Conservation (phyloP, 37 sponge, comb jelly and placozoan species). For the Amphimedon queenslandica region DNA sequence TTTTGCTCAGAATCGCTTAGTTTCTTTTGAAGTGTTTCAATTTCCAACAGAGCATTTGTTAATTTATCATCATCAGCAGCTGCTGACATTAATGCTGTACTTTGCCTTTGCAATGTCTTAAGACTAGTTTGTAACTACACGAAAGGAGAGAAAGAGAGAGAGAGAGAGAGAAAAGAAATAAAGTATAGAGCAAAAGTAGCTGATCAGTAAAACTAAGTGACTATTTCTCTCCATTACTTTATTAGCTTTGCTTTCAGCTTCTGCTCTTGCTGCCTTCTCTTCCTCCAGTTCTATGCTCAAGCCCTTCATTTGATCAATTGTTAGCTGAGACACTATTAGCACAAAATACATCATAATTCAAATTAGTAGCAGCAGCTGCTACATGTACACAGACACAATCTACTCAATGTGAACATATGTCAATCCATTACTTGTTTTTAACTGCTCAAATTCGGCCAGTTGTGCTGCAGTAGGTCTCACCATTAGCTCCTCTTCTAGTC, state of each 20-base stretch:
- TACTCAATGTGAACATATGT: no score
- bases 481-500: slow-evolving; percentile 14
- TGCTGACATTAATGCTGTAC: slow-evolving; percentile 23
- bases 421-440: slow-evolving; percentile 34
- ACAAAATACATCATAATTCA: no score
- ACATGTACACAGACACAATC: no score
- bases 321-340: slow-evolving; percentile 37
- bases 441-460: slow-evolving; percentile 14
- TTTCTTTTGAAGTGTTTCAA: slow-evolving; percentile 29
- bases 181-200: no score
- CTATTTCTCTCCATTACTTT: not conserved
- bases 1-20: slow-evolving; percentile 19
- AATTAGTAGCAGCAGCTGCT: no score
- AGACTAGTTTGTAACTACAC: not conserved
- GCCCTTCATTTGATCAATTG: slow-evolving; percentile 4
- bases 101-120: slow-evolving; percentile 28
- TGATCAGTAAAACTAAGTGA: not conserved
- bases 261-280: not conserved
- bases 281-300: slow-evolving; percentile 27
- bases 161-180: no score
- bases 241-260: not conserved
- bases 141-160: not conserved
- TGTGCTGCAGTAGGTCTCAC: slow-evolving; percentile 10
- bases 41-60: slow-evolving; percentile 23
- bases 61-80: slow-evolving; percentile 17